Conservation (phyloP, 2,113 vertebrate species). For the Uropsilus gracilis region DNA sequence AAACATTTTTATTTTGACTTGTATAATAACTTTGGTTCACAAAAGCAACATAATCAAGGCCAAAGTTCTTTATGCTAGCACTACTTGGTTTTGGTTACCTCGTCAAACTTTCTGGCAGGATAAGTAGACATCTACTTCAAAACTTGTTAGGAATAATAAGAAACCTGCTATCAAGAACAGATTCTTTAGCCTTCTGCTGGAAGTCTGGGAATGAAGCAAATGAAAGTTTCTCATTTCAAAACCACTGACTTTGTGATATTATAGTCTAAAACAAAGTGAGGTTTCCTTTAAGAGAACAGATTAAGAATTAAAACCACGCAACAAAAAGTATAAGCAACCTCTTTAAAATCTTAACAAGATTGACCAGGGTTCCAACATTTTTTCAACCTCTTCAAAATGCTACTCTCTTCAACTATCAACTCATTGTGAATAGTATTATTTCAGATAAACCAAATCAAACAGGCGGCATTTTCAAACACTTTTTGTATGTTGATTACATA, state of each 20-base stretch:
- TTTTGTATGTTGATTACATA: slow-evolving; percentile 4
- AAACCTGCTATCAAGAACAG: background rate
- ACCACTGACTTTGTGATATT: background rate
- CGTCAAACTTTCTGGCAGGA: background rate
- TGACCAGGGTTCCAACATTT: background rate
- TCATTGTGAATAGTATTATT: background rate
- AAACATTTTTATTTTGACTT: background rate
- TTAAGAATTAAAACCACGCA: slow-evolving; percentile 27
- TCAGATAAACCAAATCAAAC: slow-evolving; percentile 6
- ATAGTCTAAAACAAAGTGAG: background rate
- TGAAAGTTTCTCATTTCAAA: slow-evolving; percentile 18
- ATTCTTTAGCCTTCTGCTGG: background rate
- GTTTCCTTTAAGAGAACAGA: background rate
- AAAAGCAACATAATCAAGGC: background rate
- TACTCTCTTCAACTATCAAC: background rate
- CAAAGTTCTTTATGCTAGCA: background rate
- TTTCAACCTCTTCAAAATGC: background rate
- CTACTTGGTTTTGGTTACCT: background rate
- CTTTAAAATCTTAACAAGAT: slow-evolving; percentile 17
- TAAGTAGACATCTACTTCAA: background rate
- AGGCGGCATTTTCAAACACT: slow-evolving; percentile 5
- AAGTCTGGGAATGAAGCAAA: slow-evolving; percentile 24
- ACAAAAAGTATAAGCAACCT: background rate
- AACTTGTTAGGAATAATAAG: background rate
- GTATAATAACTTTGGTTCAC: background rate